Evolutionary conservation across 2,113 vertebrate species (phyloP).

Genomic region (Fulica atra): DNA sequence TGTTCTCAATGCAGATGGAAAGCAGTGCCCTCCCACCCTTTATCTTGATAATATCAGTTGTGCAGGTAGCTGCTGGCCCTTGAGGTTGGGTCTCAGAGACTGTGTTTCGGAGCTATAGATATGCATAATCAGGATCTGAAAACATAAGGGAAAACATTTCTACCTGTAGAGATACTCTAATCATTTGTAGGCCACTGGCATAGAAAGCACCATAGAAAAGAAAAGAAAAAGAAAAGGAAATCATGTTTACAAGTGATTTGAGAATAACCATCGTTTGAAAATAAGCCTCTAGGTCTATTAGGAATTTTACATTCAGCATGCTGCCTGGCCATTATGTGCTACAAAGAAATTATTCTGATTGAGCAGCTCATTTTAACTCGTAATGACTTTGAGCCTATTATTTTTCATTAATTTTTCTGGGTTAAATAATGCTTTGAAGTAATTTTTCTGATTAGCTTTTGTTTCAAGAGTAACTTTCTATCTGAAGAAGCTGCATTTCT

Average conservation of each 20-base stretch:
- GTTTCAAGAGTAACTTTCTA: neutral
- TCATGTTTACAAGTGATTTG: slow-evolving; percentile 43
- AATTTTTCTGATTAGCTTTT: slow-evolving; percentile 3
- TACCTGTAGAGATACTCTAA: neutral
- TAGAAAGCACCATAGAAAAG: neutral
- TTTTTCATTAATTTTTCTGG: slow-evolving; percentile 31
- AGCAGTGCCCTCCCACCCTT: neutral
- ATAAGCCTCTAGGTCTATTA: slow-evolving; percentile 12
- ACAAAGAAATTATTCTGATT: slow-evolving; percentile 29
- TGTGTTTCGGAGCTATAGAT: neutral
- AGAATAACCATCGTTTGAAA: slow-evolving; percentile 49
- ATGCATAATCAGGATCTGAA: neutral
- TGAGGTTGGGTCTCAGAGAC: neutral
- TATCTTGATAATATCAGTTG: neutral
- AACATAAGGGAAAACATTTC: neutral
- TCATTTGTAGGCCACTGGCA: neutral
- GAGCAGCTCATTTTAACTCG: neutral
- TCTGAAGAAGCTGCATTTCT: neutral
- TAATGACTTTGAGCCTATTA: neutral
- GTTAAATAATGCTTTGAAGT: slow-evolving; percentile 34
- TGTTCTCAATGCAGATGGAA: neutral
- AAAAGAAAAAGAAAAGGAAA: neutral
- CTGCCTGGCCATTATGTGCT: neutral
- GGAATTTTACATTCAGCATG: slow-evolving; percentile 17
- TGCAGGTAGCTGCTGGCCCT: neutral